Base-by-base conservation (phyloP, 2,888 invertebrate genomes). In the Pinctada fucata region DNA sequence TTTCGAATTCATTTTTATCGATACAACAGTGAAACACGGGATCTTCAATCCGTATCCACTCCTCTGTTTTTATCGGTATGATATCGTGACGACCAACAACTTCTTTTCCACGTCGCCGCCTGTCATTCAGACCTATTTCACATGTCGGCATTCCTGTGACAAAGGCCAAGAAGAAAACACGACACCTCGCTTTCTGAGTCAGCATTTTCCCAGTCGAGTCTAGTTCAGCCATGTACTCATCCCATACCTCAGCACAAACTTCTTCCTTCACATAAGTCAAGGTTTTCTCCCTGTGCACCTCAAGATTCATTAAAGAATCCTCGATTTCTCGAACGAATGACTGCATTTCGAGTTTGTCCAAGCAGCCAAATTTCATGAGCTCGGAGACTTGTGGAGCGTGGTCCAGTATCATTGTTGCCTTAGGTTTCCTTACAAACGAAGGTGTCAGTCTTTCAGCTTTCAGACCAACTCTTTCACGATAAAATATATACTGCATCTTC, bases 51-150 rank as follows among this genome's bases (percentile, higher is more conserved):
- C 97, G 95, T 91, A 99, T 99, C 99, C 99, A 99, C 93, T 99
- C 98, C 93, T 99, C 99, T 0, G 99, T 99, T 83, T 92, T 91
- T 45, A 92, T 91, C 47, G 99, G 99, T 92, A 99, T 98, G 92
- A 99, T 99, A 93, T 99, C 99, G 93, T 99, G 98, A 3, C 99
- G 94, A 0, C 99, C 98, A 1, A 99, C 99, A 75, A 99, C 98
- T 94, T 99, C 99, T 93, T 96, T 96, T n/a, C 99, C 99, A 93
- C 98, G 97, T n/a, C 99, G 94, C 93, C 97, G 95, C 94, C 97
- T 95, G 93, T 99, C 99, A 93, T 99, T 99, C 78, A 99, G 95
- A 3, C 99, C 99, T 87, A 99, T 94, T 93, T 99, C 99, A 84
- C 99, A 95, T 91, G 96, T 96, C 3, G 99, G 99, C 96, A 93